Evolutionary conservation across 30 jellyfish, hydroid and myxozoan species (phyloP).

Genomic region (Aurelia coerulea): DNA sequence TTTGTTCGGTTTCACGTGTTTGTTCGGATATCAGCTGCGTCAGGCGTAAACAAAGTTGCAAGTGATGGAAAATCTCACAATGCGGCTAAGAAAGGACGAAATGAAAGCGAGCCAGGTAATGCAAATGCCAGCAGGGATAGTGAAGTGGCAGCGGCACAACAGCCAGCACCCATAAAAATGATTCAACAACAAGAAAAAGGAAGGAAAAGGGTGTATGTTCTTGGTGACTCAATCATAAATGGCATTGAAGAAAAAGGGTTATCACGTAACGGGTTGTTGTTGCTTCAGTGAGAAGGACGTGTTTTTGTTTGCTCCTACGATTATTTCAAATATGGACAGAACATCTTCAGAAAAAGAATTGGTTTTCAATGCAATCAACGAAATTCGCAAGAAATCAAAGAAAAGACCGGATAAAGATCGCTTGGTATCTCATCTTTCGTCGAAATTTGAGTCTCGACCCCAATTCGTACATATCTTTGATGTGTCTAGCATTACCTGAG

Average conservation of each 20-base stretch:
- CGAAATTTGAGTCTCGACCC: too few species aligned
- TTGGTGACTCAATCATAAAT: conserved; percentile 23
- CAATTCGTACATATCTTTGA: too few species aligned
- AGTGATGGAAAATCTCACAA: conserved; percentile 26
- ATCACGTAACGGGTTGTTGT: background rate
- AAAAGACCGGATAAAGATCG: conserved; percentile 18
- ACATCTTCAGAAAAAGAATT: conserved; percentile 4
- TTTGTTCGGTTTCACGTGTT: conserved; percentile 13
- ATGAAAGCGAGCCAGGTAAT: conserved; percentile 20
- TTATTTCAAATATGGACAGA: conserved; percentile 10
- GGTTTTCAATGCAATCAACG: conserved; percentile 23
- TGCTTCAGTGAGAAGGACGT: background rate
- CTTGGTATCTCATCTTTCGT: background rate
- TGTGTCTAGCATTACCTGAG: too few species aligned
- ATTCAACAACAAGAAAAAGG: conserved; percentile 7
- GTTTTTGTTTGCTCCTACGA: conserved; percentile 16
- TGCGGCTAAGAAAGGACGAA: conserved; percentile 19
- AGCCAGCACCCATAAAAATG: conserved; percentile 11
- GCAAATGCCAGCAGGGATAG: conserved; percentile 17
- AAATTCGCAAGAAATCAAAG: background rate
- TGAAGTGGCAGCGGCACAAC: conserved; percentile 17
- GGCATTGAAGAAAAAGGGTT: conserved; percentile 18
- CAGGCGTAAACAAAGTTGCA: background rate
- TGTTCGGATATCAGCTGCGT: conserved; percentile 22
- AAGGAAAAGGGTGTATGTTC: conserved; percentile 32